These are phyloP conservation scores for Malachius bipustulatus DNA, from an alignment of 2,888 invertebrate species.

Conservation along the genomic window DNA sequence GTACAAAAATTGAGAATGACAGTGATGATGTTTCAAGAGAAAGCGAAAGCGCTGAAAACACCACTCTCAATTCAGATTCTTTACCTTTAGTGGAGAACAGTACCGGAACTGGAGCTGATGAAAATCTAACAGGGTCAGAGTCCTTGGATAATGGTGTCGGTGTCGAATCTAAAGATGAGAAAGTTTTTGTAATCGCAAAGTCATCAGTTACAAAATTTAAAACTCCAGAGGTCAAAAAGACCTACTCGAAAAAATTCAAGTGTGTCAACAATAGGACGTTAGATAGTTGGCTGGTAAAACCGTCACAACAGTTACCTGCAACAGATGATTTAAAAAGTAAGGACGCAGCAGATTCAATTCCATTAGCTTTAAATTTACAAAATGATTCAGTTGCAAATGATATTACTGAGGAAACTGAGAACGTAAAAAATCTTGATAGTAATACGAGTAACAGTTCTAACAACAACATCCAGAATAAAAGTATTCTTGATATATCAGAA, in stretches of 20 bases:
- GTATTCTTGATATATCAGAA: no score
- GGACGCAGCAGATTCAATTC: no score
- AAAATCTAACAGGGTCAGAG: background rate
- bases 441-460: no score
- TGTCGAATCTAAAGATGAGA: slow-evolving; percentile 9
- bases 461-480: no score
- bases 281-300: slow-evolving; percentile 28
- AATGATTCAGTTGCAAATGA: no score
- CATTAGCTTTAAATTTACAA: no score
- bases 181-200: slow-evolving; percentile 6
- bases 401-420: no score
- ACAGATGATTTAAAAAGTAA: no score
- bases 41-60: background rate
- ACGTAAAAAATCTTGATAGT: no score
- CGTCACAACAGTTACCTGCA: no score
- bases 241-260: slow-evolving; percentile 13
- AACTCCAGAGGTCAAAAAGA: slow-evolving; percentile 17
- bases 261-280: slow-evolving; percentile 22
- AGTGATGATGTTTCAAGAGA: background rate
- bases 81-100: no score
- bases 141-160: slow-evolving; percentile 14
- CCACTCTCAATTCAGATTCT: background rate
- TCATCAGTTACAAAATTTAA: slow-evolving; percentile 14
- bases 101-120: background rate
- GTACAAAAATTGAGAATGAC: slow-evolving; percentile 1